A percentile compares a stretch with the other conserved stretches of the same genome.
Conservation (phyloP, 2,888 invertebrate species). For the Nymphalis c-album region DNA sequence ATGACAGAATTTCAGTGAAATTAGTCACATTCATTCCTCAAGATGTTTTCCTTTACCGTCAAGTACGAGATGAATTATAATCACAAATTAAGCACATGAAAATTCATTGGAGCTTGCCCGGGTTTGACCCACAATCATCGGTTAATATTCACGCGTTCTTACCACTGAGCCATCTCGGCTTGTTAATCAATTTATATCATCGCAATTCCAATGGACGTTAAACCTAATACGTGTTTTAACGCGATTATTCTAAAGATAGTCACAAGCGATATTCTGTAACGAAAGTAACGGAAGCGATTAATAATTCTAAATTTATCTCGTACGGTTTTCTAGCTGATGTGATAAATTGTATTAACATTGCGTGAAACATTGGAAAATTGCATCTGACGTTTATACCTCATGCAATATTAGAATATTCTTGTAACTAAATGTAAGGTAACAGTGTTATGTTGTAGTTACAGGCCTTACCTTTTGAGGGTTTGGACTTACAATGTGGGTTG, state of each 20-base stretch:
- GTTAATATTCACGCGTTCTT: too few relatives aligned
- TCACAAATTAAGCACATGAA: too few relatives aligned
- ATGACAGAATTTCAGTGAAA: too few relatives aligned
- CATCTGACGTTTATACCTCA: conserved; percentile 3
- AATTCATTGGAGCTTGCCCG: too few relatives aligned
- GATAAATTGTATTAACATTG: conserved; percentile 13
- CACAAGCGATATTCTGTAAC: neutral
- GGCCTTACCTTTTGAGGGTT: too few relatives aligned
- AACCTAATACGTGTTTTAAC: neutral
- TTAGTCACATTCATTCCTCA: too few relatives aligned
- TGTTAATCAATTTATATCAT: neutral
- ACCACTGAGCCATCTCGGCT: too few relatives aligned
- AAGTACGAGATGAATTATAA: too few relatives aligned
- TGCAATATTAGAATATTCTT: neutral
- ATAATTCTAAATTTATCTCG: neutral
- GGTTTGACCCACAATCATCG: too few relatives aligned
- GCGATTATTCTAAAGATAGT: neutral
- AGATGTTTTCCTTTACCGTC: too few relatives aligned
- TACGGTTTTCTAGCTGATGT: conserved; percentile 20
- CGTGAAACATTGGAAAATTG: conserved; percentile 10
- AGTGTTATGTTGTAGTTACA: too few relatives aligned
- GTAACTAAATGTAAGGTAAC: neutral
- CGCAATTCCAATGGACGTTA: neutral
- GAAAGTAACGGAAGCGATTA: conserved; percentile 8
- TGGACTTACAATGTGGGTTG: too few relatives aligned